Evolutionary conservation across 1,140 invertebrate species (phyloP).

Genomic region (Linepithema humile): DNA sequence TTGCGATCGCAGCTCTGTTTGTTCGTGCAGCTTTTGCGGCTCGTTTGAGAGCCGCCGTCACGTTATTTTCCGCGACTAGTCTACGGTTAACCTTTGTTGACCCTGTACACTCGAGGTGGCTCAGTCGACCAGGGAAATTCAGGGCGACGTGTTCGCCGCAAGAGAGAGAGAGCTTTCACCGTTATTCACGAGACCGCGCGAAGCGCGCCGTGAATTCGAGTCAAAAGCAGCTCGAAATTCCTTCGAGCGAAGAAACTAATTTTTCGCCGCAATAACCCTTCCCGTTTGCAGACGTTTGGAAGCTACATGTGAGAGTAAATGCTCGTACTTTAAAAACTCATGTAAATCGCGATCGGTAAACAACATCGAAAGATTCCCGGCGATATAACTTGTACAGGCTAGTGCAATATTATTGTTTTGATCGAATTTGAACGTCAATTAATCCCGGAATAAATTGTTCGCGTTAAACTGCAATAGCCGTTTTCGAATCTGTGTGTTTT

Average conservation of each 20-base stretch:
- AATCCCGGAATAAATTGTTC: neutral
- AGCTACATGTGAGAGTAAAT: neutral
- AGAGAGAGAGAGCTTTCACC: slow-evolving; percentile 37
- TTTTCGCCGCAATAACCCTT: slow-evolving; percentile 26
- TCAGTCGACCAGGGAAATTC: slow-evolving; percentile 51
- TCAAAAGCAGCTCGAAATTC: slow-evolving; percentile 17
- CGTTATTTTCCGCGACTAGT: slow-evolving; percentile 43
- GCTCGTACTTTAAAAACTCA: neutral
- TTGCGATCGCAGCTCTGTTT: slow-evolving; percentile 27
- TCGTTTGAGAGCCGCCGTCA: slow-evolving; percentile 10
- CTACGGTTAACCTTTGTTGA: slow-evolving; percentile 53
- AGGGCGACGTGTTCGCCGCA: slow-evolving; percentile 37
- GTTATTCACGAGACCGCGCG: neutral
- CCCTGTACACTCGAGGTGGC: slow-evolving; percentile 46
- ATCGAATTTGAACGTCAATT: neutral
- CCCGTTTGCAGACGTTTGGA: slow-evolving; percentile 10
- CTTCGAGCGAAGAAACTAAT: slow-evolving; percentile 28
- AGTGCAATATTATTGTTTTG: neutral
- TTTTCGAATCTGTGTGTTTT: neutral
- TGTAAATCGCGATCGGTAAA: neutral
- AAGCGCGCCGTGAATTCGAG: slow-evolving; percentile 18
- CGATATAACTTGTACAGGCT: neutral
- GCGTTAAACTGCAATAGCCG: neutral
- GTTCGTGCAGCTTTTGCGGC: slow-evolving; percentile 24
- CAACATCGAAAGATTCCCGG: neutral